Evolutionary conservation across 1,140 invertebrate species (phyloP).

Genomic region (Aphidius gifuensis): DNA sequence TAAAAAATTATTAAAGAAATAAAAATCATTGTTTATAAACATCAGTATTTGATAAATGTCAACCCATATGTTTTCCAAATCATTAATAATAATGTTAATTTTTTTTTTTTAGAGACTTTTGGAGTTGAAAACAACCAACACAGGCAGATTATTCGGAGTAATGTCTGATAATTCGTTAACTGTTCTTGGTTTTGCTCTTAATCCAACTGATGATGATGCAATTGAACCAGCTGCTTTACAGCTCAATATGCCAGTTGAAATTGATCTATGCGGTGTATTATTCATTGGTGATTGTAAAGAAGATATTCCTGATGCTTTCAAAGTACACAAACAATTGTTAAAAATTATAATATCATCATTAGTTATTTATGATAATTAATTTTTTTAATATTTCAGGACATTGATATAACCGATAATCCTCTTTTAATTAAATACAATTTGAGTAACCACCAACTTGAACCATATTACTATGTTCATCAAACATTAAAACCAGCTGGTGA

Average conservation of each 20-base stretch:
- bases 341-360: too few species aligned
- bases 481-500: slow-evolving; percentile 62
- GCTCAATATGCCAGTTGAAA: slow-evolving; percentile 67
- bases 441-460: slow-evolving; percentile 57
- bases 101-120: slow-evolving; percentile 57
- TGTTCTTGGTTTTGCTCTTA: slow-evolving; percentile 61
- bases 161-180: slow-evolving; percentile 68
- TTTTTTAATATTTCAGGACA: slow-evolving; percentile 54
- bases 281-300: slow-evolving; percentile 60
- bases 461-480: slow-evolving; percentile 69
- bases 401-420: slow-evolving; percentile 75
- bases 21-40: too few species aligned
- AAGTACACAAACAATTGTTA: slow-evolving; percentile 44
- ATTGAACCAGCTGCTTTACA: slow-evolving; percentile 59
- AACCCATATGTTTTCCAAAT: too few species aligned
- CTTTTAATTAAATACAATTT: slow-evolving; percentile 63
- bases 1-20: too few species aligned
- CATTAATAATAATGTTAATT: too few species aligned
- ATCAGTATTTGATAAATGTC: too few species aligned
- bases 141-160: slow-evolving; percentile 70
- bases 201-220: slow-evolving; percentile 48
- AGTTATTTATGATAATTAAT: not conserved
- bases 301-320: slow-evolving; percentile 62
- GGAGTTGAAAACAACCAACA: slow-evolving; percentile 57
- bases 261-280: slow-evolving; percentile 71